Percentiles rank a stretch among this genome's conserved stretches.
These are phyloP conservation scores for Nemotelus pantherinus DNA, from an alignment of 2,888 invertebrate genomes.

Conservation along the genomic window DNA sequence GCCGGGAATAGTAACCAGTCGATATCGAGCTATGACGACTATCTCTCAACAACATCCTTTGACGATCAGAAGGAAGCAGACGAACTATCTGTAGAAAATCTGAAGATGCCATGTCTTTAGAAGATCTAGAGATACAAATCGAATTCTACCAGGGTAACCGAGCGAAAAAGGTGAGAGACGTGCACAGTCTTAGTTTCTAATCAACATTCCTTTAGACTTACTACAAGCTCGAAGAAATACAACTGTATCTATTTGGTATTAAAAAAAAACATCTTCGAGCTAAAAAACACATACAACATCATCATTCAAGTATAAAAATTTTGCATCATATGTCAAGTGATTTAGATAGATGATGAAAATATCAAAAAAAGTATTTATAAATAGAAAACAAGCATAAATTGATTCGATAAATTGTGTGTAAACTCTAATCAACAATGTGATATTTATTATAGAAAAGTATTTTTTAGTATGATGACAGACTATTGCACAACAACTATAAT, in stretches of 20 bases:
- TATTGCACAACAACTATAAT: too few relatives aligned
- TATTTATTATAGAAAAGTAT: conserved; percentile 34
- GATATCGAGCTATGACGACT: too few relatives aligned
- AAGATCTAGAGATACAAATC: too few relatives aligned
- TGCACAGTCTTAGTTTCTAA: conserved; percentile 9
- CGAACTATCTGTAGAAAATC: too few relatives aligned
- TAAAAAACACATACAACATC: not conserved
- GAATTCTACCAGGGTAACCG: too few relatives aligned
- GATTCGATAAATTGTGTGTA: conserved; percentile 12
- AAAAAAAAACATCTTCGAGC: not conserved
- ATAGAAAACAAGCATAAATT: not conserved
- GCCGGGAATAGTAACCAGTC: too few relatives aligned
- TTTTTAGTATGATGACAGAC: conserved; percentile 1
- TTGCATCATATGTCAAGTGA: not conserved
- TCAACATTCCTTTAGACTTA: too few relatives aligned
- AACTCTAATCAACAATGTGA: conserved; percentile 45
- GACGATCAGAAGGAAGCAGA: too few relatives aligned
- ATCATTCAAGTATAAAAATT: not conserved
- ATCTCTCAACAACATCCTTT: too few relatives aligned
- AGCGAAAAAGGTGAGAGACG: not conserved
- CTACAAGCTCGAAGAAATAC: too few relatives aligned
- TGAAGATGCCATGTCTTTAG: too few relatives aligned
- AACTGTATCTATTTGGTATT: too few relatives aligned
- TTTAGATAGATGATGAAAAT: not conserved
- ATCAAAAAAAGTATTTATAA: not conserved